A percentile compares a stretch with the other conserved stretches of the same genome.
Conservation (phyloP, 2,113 vertebrate species). For the Percopsis transmontana region DNA sequence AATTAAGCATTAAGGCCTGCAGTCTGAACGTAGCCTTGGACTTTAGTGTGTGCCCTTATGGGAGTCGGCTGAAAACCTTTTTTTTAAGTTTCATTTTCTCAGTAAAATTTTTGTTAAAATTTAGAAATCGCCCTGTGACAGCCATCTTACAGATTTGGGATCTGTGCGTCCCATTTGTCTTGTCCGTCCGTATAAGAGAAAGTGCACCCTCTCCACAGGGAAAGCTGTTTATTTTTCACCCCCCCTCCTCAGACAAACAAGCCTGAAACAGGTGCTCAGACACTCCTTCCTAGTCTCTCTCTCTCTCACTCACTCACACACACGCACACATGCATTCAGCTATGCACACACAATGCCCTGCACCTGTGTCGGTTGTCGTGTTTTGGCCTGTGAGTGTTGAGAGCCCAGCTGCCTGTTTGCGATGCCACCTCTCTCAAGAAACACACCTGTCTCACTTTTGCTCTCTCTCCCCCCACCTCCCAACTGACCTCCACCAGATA, state of each 20-base stretch:
- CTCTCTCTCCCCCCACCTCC: slow-evolving; percentile 20
- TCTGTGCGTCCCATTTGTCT: not conserved
- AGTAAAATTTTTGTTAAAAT: not conserved
- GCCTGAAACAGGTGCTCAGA: slow-evolving; percentile 49
- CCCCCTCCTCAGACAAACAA: slow-evolving; percentile 41
- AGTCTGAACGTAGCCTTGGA: too few relatives aligned
- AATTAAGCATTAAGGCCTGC: too few relatives aligned
- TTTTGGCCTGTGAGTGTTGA: slow-evolving; percentile 48
- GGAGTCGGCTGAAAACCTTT: too few relatives aligned
- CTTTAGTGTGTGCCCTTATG: too few relatives aligned
- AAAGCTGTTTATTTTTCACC: slow-evolving; percentile 17
- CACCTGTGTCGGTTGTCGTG: slow-evolving; percentile 72
- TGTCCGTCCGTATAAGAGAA: not conserved
- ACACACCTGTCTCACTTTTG: not conserved
- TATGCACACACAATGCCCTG: slow-evolving; percentile 47
- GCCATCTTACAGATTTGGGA: too few relatives aligned
- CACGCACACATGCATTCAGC: slow-evolving; percentile 38
- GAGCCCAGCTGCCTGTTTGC: slow-evolving; percentile 74
- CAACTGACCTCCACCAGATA: slow-evolving; percentile 18
- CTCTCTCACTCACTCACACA: not conserved
- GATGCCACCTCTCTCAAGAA: slow-evolving; percentile 20
- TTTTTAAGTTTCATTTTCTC: not conserved
- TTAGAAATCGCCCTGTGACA: too few relatives aligned
- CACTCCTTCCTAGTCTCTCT: slow-evolving; percentile 6
- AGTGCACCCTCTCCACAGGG: slow-evolving; percentile 19